Base-by-base conservation (phyloP, 2,797 vertebrate species). In the Macroramphosus scolopax region DNA sequence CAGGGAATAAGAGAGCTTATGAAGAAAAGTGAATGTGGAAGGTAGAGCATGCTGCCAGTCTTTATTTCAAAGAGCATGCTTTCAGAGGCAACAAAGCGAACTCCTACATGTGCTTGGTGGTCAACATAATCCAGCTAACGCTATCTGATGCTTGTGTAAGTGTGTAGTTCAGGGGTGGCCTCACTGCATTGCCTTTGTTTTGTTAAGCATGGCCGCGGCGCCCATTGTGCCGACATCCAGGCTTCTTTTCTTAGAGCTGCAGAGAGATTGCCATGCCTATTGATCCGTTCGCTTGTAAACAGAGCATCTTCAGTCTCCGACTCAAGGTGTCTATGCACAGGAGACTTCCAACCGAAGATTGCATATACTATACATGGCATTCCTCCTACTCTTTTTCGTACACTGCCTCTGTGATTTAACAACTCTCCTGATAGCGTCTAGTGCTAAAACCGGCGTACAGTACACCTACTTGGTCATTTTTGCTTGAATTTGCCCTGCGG, bases 241-340 rank as follows among this genome's bases (percentile, higher is more conserved):
- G 59, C 38, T 68, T 78, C 68, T 81, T 78, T 77, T 80, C 73
- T 77, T 71, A 44, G 75, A 64, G 59, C 63, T 63, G 73, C 63
- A 40, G 50, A 57, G 67, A 76, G 73, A 81, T 53, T 26, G 60
- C 51, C 49, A 75, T 26, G 28, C 44, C 31, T 80, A 84, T 87
- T 57, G 82, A 85, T 81, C 71, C 30, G 7, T 39, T 66, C 18
- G 20, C 62, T 69, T 72, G 75, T 79, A 82, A 79, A 81, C 73
- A 71, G 63, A 72, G 55, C 60, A 59, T 75, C 69, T 50, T 24
- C 24, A 8, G 49, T 69, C 64, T 77, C 34, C 24, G 20, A 61
- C 77, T 71, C 38, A 40, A 72, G 69, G 68, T 75, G 26, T 63
- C 55, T 72, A 64, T 80, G 64, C 80, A 69, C 84, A 18, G 49